Conservation (phyloP, 1,140 invertebrate species). For the Campoletis sonorensis region DNA sequence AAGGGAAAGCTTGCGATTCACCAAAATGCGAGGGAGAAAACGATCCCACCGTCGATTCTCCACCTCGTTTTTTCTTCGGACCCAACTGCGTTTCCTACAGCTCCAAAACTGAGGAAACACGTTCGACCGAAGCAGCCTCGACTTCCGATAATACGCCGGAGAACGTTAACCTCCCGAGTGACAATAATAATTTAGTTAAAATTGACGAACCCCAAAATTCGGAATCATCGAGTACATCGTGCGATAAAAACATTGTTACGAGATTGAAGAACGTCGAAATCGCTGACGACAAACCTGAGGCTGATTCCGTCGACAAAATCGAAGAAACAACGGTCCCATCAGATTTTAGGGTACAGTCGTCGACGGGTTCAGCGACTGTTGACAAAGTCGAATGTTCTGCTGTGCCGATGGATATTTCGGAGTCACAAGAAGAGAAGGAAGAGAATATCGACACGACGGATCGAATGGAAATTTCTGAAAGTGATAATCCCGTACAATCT, state of each 20-base stretch:
- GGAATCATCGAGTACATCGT: conserved; percentile 16
- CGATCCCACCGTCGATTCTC: conserved; percentile 44
- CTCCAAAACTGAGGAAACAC: conserved; percentile 38
- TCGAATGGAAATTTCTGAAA: background rate
- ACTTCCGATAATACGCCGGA: background rate
- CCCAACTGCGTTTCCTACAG: conserved; percentile 73
- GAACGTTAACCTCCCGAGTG: conserved; percentile 2
- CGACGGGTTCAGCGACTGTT: background rate
- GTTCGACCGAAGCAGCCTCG: conserved; percentile 4
- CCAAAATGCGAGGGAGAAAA: conserved; percentile 44
- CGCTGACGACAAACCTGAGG: background rate
- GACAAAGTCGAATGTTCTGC: background rate
- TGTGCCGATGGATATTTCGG: conserved; percentile 7
- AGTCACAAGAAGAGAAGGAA: background rate
- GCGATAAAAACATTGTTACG: background rate
- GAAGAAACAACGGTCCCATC: background rate
- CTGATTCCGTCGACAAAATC: background rate
- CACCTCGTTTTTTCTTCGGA: conserved; percentile 75
- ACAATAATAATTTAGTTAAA: conserved; percentile 46
- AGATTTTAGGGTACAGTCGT: conserved; percentile 9
- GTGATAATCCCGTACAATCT: background rate
- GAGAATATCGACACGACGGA: conserved; percentile 6
- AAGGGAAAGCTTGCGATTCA: conserved; percentile 5
- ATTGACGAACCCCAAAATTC: conserved; percentile 1
- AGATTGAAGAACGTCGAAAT: conserved; percentile 15